phyloP scores from a whole-genome alignment of 1,140 invertebrate species.

The Amyelois transitella region DNA sequence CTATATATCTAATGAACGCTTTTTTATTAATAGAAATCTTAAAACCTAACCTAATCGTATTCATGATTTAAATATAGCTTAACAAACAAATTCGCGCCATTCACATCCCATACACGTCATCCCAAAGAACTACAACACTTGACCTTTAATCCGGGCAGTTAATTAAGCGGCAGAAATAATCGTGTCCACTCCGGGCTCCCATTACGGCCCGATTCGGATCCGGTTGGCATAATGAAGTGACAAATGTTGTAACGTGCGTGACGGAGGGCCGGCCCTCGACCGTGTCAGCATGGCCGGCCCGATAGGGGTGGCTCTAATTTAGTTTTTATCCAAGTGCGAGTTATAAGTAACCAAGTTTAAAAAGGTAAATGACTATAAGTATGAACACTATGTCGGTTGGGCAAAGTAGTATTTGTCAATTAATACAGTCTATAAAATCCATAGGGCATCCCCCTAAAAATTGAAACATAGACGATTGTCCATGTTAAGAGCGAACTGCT shows the following conservation, averaged over 20 bases:
- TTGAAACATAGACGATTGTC: too few relatives aligned
- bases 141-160: slow-evolving; percentile 33
- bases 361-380: too few relatives aligned
- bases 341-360: too few relatives aligned
- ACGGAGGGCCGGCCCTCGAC: slow-evolving; percentile 32
- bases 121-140: slow-evolving; percentile 19
- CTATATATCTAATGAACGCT: too few relatives aligned
- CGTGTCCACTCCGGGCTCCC: slow-evolving; percentile 22
- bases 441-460: too few relatives aligned
- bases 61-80: background rate
- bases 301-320: slow-evolving; percentile 7
- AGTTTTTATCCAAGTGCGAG: too few relatives aligned
- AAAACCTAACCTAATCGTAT: too few relatives aligned
- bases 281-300: slow-evolving; percentile 16
- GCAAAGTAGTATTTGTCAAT: too few relatives aligned
- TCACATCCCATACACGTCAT: background rate
- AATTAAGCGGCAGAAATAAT: slow-evolving; percentile 48
- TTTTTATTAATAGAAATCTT: too few relatives aligned
- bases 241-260: slow-evolving; percentile 37
- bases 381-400: too few relatives aligned
- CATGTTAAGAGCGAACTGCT: too few relatives aligned
- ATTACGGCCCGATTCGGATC: slow-evolving; percentile 13
- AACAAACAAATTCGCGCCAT: background rate
- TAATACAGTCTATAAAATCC: too few relatives aligned
- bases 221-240: slow-evolving; percentile 37